Conservation (phyloP, 2,113 vertebrate species). For the Oxyura jamaicensis region DNA sequence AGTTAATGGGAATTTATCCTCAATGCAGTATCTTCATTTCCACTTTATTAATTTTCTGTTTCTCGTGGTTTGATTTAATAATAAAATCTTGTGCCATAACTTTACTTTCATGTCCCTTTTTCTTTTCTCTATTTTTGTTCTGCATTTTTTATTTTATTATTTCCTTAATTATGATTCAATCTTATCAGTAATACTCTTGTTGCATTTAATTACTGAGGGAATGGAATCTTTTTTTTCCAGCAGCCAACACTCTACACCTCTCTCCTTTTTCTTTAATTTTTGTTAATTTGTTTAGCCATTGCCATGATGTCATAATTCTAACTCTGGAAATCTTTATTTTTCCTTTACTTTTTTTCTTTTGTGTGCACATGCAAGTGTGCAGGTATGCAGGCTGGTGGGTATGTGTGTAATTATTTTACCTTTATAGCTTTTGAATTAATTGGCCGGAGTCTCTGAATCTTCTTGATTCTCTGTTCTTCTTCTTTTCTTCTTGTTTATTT, state of each 20-base stretch:
- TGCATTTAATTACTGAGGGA: constrained; percentile 72
- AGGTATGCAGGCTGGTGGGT: constrained; percentile 26
- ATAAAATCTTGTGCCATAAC: constrained; percentile 60
- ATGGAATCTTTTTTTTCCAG: constrained; percentile 59
- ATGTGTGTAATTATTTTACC: constrained; percentile 48
- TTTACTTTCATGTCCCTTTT: constrained; percentile 72
- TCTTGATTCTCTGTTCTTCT: constrained; percentile 75
- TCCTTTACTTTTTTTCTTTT: background rate
- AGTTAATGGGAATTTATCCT: constrained; percentile 3
- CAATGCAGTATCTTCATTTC: constrained; percentile 52
- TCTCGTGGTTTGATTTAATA: constrained; percentile 63
- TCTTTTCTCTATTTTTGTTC: constrained; percentile 46
- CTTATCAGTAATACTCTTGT: constrained; percentile 73
- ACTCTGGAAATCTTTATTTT: constrained; percentile 54
- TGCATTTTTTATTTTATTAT: constrained; percentile 61
- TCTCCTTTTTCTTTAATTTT: constrained; percentile 65
- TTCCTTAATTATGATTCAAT: constrained; percentile 75
- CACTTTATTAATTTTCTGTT: constrained; percentile 40
- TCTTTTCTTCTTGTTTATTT: constrained; percentile 13
- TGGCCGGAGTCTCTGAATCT: constrained; percentile 63
- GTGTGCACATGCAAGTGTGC: background rate
- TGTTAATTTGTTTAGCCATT: constrained; percentile 75
- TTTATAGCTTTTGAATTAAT: constrained; percentile 60
- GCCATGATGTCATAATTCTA: constrained; percentile 66
- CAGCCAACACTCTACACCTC: constrained; percentile 45